A percentile compares a stretch with the other conserved stretches of the same genome.
These are phyloP conservation scores for Leucoma salicis DNA, from an alignment of 2,888 invertebrate genomes.

Conservation along the genomic window DNA sequence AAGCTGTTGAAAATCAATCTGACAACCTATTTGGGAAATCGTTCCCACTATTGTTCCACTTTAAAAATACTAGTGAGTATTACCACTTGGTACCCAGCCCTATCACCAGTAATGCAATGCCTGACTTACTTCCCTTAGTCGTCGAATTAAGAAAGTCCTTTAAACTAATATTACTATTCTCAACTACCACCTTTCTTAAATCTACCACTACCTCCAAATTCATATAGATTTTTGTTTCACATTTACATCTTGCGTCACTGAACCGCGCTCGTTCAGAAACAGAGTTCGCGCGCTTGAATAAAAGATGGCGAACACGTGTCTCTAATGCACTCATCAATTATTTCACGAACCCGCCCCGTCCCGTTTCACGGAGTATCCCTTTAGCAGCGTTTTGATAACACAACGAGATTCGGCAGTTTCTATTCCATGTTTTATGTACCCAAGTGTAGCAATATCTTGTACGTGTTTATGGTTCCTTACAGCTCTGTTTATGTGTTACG, in stretches of 20 bases:
- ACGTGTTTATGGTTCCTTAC: constrained; percentile 14
- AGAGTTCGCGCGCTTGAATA: constrained; percentile 55
- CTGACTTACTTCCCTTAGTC: no score
- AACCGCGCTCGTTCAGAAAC: constrained; percentile 23
- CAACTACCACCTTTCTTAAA: no score
- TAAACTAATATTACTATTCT: no score
- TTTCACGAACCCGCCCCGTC: constrained; percentile 44
- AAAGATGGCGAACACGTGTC: constrained; percentile 72
- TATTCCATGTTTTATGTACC: constrained; percentile 36
- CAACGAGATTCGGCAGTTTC: constrained; percentile 33
- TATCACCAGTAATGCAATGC: no score
- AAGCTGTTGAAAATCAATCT: no score
- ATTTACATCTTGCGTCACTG: constrained; percentile 28
- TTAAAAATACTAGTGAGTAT: no score
- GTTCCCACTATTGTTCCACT: no score
- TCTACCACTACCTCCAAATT: constrained; percentile 31
- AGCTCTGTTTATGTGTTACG: not conserved
- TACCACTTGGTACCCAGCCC: no score
- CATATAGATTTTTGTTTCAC: constrained; percentile 45
- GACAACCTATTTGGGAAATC: no score
- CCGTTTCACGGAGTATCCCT: constrained; percentile 29
- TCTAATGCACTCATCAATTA: constrained; percentile 80
- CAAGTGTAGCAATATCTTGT: not conserved
- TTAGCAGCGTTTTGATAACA: constrained; percentile 43
- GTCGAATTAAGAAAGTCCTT: no score